Percentiles rank a stretch among this genome's conserved stretches.
Conservation (phyloP, 2,797 vertebrate species). For the Lycodopsis pacificus region DNA sequence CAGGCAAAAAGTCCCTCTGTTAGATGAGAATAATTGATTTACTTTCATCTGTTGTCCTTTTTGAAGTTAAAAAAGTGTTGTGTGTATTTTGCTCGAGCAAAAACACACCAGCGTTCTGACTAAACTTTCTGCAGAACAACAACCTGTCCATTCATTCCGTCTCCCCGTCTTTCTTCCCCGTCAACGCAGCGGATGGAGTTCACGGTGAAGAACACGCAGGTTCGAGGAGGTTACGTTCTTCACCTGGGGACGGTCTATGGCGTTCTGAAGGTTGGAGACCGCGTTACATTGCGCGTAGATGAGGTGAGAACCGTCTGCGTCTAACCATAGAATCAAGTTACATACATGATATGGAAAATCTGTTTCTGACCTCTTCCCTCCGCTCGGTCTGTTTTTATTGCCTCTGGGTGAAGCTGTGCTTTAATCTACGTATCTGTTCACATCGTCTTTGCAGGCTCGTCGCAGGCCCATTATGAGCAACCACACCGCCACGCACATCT, state of each 20-base stretch:
- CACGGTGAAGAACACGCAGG: slow-evolving; percentile 95
- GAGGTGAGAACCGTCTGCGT: slow-evolving; percentile 84
- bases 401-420: neutral
- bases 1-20: too few relatives aligned
- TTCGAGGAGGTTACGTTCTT: slow-evolving; percentile 95
- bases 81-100: neutral
- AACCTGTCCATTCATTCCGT: neutral
- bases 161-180: neutral
- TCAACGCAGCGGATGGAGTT: slow-evolving; percentile 93
- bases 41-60: neutral
- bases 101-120: neutral
- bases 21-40: neutral
- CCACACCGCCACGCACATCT: slow-evolving; percentile 96
- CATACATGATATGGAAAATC: neutral
- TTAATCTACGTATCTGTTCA: neutral
- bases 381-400: neutral
- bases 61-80: too few relatives aligned
- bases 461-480: slow-evolving; percentile 96
- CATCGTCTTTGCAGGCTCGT: slow-evolving; percentile 82
- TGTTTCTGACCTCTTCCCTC: neutral
- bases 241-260: slow-evolving; percentile 94
- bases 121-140: neutral
- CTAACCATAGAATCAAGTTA: neutral
- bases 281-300: slow-evolving; percentile 89
- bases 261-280: slow-evolving; percentile 90